A percentile compares a stretch with the other conserved stretches of the same genome.
Conservation (phyloP, 1,140 invertebrate species). For the Drosophila truncata region DNA sequence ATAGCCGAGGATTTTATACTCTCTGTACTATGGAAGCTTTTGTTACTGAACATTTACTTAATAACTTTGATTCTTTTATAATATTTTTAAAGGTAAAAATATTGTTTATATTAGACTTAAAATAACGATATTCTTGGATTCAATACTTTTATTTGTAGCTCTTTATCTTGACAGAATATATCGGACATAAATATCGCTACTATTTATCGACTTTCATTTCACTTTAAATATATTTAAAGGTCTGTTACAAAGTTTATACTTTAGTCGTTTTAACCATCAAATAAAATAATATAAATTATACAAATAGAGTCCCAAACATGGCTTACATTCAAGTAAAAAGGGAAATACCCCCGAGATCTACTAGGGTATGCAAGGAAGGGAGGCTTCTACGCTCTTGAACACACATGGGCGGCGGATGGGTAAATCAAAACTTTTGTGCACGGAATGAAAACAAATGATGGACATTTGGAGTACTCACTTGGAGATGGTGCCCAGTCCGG, state of each 20-base stretch:
- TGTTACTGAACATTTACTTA: not conserved
- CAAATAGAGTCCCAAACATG: not conserved
- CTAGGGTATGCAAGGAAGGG: not conserved
- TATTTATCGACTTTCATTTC: not conserved
- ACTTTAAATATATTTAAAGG: not conserved
- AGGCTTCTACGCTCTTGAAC: not conserved
- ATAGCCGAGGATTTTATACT: not conserved
- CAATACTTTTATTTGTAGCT: no score
- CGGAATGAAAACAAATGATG: constrained; percentile 83
- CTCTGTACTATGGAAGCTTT: not conserved
- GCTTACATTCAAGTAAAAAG: not conserved
- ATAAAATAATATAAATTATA: not conserved
- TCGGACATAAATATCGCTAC: no score
- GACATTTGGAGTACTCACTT: constrained; percentile 77
- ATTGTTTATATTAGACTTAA: no score
- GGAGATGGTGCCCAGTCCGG: constrained; percentile 65
- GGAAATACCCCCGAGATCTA: not conserved
- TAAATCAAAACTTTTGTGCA: constrained; percentile 82
- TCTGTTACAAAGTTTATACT: no score
- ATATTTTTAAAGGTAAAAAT: not conserved
- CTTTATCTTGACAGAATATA: not conserved
- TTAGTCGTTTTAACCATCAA: no score
- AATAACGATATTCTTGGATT: no score
- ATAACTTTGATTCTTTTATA: not conserved
- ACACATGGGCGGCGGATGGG: constrained; percentile 43